Base-by-base conservation (phyloP, 2,797 vertebrate species). In the Enteromius treurensis region DNA sequence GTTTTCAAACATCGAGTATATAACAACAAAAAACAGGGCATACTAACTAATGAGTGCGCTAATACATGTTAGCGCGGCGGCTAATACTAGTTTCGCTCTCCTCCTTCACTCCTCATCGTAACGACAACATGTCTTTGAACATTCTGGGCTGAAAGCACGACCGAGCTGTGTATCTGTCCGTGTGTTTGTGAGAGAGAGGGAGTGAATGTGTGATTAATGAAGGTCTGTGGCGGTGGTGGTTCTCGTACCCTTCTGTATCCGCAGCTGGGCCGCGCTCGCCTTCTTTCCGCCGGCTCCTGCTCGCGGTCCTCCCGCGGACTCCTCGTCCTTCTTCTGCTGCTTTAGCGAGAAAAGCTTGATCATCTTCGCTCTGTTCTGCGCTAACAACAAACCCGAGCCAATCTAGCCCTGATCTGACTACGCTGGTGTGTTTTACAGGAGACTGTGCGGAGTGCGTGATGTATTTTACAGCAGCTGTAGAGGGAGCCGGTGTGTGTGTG, bases 271-370 rank as follows among this genome's bases (percentile, higher is more conserved):
- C 93, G 97, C 97, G 88, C 97, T 97, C 87, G 97, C 97, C 90
- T 98, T 98, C 89, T 98, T 97, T 1, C 94, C 95, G 90, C 94
- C 94, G 93, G 92, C 91, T 90, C 95, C 96, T 87, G 95, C 95
- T 90, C 97, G 93, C 94, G 96, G 96, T 90, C 96, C 97, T 90
- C 97, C 97, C 77, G 96, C 96, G 90, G 97, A 97, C 94, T 98
- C 97, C 94, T 98, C 97, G 95, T 98, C 97, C 95, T 98, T 98
- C 95, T 98, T 98, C 96, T 98, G 97, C 94, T 98, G 97, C 92
- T 98, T 98, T 88, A 98, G 93, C 86, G 97, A 97, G 94, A 98
- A 98, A 83, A 98, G 96, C 94, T 97, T 98, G 96, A 98, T 98
- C 97, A 98, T 97, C 89, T 94, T 95, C 91, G 91, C 83, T 83